Base-by-base conservation (phyloP, 2,113 vertebrate genomes). In the Sorex fumeus region DNA sequence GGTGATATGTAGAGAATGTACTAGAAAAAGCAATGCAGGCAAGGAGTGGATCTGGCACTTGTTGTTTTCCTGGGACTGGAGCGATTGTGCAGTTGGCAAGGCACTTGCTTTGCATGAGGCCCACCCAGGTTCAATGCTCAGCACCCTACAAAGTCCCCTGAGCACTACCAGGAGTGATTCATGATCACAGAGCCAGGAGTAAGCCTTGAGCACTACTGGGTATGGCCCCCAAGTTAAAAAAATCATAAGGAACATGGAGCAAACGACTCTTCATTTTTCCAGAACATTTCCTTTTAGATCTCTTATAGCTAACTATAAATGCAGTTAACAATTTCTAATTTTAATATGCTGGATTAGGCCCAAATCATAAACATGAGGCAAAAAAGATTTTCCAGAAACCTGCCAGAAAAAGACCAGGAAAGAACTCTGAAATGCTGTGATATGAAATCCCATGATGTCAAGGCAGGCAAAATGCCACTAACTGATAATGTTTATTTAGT, bases 331-430 rank as follows among this genome's bases (percentile, higher is more conserved):
- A 50, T 74, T 47, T 72, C 27, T 84, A 21, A 60, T 77, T 88
- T 88, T 32, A 70, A 80, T 70, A 89, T 34, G 12, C 50, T 53
- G 45, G 28, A 70, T 84, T 77, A 88, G 45, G 57, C 28, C 47
- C 30, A 91, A 78, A 66, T 43, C 87, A 89, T 84, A 84, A 89
- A 91, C 60, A 91, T 25, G 43, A 93, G 45, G 18, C 90, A 40
- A 93, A 87, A 94, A 45, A 89, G 12, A 2, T 78, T 53, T 90
- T 87, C 70, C 84, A 87, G 32, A 93, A 91, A 87, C 11, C 62
- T 76, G 84, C 75, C 34, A 36, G 32, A 75, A 87, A 75, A 27
- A 71, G 12, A 32, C 19, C 13, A 92, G 53, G 75, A 87, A 91
- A 87, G 28, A 84, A 43, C 21, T 81, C 62, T 32, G 13, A 74